phyloP scores from a whole-genome alignment of 2,797 vertebrate species.

The Smutsia gigantea region DNA sequence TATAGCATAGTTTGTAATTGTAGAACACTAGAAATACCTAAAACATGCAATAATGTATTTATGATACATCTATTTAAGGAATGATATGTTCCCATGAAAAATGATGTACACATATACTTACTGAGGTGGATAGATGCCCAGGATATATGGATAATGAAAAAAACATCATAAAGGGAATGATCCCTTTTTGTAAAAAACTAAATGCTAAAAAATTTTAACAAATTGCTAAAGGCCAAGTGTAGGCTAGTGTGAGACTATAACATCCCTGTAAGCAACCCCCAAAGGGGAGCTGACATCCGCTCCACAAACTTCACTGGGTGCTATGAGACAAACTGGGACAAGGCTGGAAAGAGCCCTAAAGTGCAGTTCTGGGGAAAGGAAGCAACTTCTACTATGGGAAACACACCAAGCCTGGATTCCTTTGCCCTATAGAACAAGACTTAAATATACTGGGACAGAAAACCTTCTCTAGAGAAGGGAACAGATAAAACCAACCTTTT shows the following conservation, averaged over 20 bases:
- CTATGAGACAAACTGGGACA: background rate
- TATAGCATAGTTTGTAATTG: background rate
- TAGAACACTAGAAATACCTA: conserved; percentile 16
- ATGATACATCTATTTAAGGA: background rate
- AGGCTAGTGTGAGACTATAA: background rate
- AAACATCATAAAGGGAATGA: background rate
- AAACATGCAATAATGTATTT: background rate
- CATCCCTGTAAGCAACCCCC: background rate
- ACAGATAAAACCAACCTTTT: background rate
- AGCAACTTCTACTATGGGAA: background rate
- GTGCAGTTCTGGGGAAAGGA: background rate
- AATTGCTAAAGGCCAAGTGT: background rate
- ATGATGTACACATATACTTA: background rate
- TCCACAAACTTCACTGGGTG: background rate
- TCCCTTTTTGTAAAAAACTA: background rate
- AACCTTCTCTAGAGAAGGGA: background rate
- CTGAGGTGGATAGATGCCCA: background rate
- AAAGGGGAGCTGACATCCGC: background rate
- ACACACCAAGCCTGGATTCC: background rate
- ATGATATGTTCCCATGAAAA: background rate
- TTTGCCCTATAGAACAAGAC: background rate
- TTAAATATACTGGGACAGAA: background rate
- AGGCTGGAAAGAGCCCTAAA: background rate
- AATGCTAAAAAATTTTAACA: background rate
- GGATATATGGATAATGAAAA: background rate